Percentiles rank a stretch among this genome's conserved stretches.
These are phyloP conservation scores for Brienomyrus brachyistius DNA, from an alignment of 2,113 vertebrate genomes.

Conservation along the genomic window DNA sequence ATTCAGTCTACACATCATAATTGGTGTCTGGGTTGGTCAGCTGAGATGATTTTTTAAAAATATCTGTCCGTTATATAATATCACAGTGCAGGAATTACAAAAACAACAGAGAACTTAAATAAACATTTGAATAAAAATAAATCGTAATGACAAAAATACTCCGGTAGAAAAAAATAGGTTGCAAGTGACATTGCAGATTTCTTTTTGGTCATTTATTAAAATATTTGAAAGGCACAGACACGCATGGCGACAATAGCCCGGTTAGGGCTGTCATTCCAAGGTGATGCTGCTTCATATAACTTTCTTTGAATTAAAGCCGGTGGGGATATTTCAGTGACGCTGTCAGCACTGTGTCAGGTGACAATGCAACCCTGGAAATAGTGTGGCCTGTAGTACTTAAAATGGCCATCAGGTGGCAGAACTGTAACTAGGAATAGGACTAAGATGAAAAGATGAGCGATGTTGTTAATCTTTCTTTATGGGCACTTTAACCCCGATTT, in stretches of 20 bases:
- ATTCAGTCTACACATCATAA: background rate
- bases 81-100: background rate
- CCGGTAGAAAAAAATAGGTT: background rate
- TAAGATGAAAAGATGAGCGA: background rate
- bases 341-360: background rate
- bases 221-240: background rate
- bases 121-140: background rate
- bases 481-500: background rate
- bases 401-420: background rate
- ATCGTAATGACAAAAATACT: background rate
- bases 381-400: background rate
- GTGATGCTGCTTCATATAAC: background rate
- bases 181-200: background rate
- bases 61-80: background rate
- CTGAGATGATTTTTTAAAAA: background rate
- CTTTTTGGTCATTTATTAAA: background rate
- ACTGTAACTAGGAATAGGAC: background rate
- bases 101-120: background rate
- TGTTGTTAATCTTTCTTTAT: background rate
- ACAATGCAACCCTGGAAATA: background rate
- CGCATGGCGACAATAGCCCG: background rate
- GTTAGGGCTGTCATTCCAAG: background rate
- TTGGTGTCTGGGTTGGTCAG: background rate
- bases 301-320: background rate
- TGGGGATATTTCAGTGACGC: background rate